Percentiles rank a stretch among this genome's conserved stretches.
phyloP scores from a whole-genome alignment of 2,888 invertebrate genomes.

The Dryobota labecula region DNA sequence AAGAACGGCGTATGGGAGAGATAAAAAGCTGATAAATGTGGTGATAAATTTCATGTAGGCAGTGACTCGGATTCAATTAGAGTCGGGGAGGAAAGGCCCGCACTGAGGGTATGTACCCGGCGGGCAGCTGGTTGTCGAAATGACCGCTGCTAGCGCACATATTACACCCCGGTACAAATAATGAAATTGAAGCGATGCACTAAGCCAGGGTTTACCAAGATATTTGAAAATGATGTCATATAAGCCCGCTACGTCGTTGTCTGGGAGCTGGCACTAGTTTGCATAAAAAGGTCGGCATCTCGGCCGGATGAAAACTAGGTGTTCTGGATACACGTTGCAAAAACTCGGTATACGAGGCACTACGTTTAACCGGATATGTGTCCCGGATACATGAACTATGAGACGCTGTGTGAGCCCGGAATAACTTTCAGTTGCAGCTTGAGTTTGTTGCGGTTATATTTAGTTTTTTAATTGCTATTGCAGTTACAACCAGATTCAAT shows the following conservation, averaged over 20 bases:
- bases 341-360: constrained; percentile 53
- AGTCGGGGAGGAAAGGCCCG: constrained; percentile 66
- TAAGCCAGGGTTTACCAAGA: constrained; percentile 20
- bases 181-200: constrained; percentile 50
- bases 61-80: constrained; percentile 78
- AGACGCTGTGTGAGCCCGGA: constrained; percentile 46
- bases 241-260: constrained; percentile 48
- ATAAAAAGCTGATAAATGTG: constrained; percentile 78
- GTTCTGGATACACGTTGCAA: constrained; percentile 66
- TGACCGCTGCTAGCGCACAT: constrained; percentile 61
- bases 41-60: constrained; percentile 77
- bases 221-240: constrained; percentile 59
- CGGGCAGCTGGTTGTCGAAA: constrained; percentile 63
- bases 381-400: constrained; percentile 67
- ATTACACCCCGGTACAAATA: constrained; percentile 58
- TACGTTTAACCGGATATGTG: constrained; percentile 59
- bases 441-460: constrained; percentile 21
- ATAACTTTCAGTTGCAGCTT: constrained; percentile 38
- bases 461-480: constrained; percentile 14
- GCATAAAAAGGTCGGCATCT: constrained; percentile 71
- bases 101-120: constrained; percentile 52
- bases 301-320: constrained; percentile 69
- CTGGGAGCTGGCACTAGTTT: constrained; percentile 62
- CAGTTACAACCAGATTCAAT: not conserved
- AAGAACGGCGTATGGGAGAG: constrained; percentile 70